These are phyloP conservation scores for Pseudococcus viburni DNA, from an alignment of 2,888 invertebrate genomes.

Conservation along the genomic window DNA sequence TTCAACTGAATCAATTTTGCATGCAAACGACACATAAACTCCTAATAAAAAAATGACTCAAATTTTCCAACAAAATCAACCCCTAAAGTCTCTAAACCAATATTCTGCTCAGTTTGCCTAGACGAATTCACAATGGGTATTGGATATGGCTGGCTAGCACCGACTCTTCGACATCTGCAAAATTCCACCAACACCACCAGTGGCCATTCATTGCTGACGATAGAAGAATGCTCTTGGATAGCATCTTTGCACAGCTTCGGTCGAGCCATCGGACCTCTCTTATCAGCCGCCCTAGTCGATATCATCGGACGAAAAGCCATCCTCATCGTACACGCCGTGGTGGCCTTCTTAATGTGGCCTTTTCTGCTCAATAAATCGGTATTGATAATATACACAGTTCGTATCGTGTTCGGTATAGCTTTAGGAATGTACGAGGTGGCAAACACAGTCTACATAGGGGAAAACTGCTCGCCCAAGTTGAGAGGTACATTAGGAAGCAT, in stretches of 20 bases:
- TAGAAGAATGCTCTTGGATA: constrained; percentile 58
- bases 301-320: constrained; percentile 44
- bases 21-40: no score
- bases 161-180: neutral
- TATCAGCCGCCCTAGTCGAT: neutral
- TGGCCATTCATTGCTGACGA: neutral
- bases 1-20: no score
- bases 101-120: constrained; percentile 10
- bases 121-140: constrained; percentile 42
- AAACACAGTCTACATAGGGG: constrained; percentile 68
- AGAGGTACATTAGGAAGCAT: constrained; percentile 68
- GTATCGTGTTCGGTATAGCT: constrained; percentile 68
- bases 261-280: neutral
- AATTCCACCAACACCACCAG: constrained; percentile 3
- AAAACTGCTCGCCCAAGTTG: constrained; percentile 68
- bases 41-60: no score
- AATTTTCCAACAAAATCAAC: no score
- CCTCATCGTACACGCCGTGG: neutral
- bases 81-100: no score
- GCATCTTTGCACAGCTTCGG: constrained; percentile 10
- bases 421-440: constrained; percentile 68
- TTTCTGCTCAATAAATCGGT: constrained; percentile 23
- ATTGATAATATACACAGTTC: constrained; percentile 66
- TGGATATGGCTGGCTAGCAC: constrained; percentile 56
- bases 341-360: constrained; percentile 34